Conservation (phyloP, 2,113 vertebrate genomes). For the Gambusia affinis region DNA sequence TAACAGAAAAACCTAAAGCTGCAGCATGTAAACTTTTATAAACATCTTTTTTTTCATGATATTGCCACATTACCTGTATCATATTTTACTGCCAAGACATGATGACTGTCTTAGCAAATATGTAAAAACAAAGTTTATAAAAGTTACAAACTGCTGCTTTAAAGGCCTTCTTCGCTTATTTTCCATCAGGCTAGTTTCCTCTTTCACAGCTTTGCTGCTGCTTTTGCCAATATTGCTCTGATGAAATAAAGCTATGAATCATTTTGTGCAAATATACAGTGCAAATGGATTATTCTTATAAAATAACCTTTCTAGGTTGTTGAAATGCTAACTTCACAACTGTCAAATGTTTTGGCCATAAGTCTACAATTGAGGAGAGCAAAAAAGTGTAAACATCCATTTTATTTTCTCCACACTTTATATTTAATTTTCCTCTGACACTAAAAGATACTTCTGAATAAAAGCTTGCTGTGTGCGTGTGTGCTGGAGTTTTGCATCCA, state of each 20-base stretch:
- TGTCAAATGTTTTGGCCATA: not conserved
- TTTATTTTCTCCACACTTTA: not conserved
- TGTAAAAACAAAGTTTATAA: no score
- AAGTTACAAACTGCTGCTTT: not conserved
- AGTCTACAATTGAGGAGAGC: not conserved
- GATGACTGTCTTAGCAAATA: no score
- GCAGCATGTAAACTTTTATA: no score
- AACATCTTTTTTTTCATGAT: no score
- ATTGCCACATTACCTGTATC: no score
- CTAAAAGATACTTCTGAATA: not conserved
- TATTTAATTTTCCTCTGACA: not conserved
- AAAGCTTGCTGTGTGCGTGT: not conserved
- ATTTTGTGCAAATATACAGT: not conserved
- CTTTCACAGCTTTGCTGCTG: not conserved
- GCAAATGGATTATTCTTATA: not conserved
- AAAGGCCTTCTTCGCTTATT: not conserved
- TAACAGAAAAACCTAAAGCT: not conserved
- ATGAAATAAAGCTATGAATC: not conserved
- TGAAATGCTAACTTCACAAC: not conserved
- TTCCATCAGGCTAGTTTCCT: not conserved
- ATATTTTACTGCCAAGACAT: no score
- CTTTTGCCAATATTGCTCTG: not conserved
- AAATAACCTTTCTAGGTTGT: not conserved
- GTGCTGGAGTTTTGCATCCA: slow-evolving; percentile 19
- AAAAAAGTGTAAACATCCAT: not conserved